Evolutionary conservation across 2,888 invertebrate genomes (phyloP), one percentile per base, ranked within the genome.

Genomic region (Ornithoptera priamus): DNA sequence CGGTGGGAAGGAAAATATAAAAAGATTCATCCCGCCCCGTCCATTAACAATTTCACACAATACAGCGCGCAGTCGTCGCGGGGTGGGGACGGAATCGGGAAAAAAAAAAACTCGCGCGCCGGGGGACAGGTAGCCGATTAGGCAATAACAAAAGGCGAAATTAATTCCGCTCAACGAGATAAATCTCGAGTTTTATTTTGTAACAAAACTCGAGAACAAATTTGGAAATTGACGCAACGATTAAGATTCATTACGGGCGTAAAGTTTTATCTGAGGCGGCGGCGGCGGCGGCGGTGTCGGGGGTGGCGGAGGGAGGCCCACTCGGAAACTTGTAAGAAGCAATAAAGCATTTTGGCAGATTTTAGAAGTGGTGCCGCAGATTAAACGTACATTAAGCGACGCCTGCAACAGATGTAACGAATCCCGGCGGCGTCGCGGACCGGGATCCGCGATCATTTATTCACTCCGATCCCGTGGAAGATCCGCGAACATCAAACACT

Each of bases 261-360:
- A 86, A 91, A 92, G 90, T 92, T 91, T 91, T 90, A 91, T 91
- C 90, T 88, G 79, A 74, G 78, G 73, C 73, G 39, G 39, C 39
- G 39, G 39, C 39, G 8, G 39, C 8, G 39, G 39, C 7, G 39
- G 39, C 8, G 36, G 36, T 36, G 36, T 5, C 8, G 30, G 30
- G 30, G 3, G 30, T 5, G 30, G 4, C 30, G 30, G 30, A 30
- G 5, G 82, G 64, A 82, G 82, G 80, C 80, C 83, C 83, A 83
- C 86, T 87, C 82, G 83, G 79, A 78, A 83, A 86, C 84, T 88
- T 88, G 85, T 87, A 88, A 85, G 80, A 80, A 85, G 90, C 88
- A 88, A 91, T 92, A 92, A 92, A 92, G 88, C 90, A 91, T 91
- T 91, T 91, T 88, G 90, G 87, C 87, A 86, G 87, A 90, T 91